Evolutionary conservation across 1,140 invertebrate genomes (phyloP).

Genomic region (Heliconius himera): DNA sequence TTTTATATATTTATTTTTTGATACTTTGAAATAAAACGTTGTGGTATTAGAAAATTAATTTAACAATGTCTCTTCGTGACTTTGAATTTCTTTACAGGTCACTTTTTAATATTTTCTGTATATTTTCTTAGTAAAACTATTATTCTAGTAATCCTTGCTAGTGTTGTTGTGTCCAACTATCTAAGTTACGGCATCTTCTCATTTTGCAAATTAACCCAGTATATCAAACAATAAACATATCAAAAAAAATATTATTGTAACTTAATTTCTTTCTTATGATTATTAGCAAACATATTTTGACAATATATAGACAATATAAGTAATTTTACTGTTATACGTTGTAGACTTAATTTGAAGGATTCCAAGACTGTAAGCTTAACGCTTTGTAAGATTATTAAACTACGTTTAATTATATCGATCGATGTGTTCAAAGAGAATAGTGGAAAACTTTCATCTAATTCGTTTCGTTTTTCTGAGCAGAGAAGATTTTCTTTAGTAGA

Average conservation of each 20-base stretch:
- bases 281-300: no score
- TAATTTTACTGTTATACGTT: no score
- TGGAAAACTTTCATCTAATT: constrained; percentile 21
- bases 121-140: no score
- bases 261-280: no score
- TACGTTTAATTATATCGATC: constrained; percentile 9
- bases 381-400: background rate
- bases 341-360: no score
- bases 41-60: background rate
- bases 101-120: background rate
- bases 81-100: background rate
- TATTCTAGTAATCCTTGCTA: no score
- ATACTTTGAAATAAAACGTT: background rate
- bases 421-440: constrained; percentile 2
- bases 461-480: constrained; percentile 33
- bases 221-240: background rate
- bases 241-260: no score
- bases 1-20: background rate
- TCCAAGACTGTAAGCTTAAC: background rate
- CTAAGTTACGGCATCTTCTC: no score
- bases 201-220: no score
- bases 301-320: no score
- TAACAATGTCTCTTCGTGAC: background rate
- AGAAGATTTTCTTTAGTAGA: constrained; percentile 42
- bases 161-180: no score